Conservation (phyloP, 2,797 vertebrate species). For the Mus minutoides region DNA sequence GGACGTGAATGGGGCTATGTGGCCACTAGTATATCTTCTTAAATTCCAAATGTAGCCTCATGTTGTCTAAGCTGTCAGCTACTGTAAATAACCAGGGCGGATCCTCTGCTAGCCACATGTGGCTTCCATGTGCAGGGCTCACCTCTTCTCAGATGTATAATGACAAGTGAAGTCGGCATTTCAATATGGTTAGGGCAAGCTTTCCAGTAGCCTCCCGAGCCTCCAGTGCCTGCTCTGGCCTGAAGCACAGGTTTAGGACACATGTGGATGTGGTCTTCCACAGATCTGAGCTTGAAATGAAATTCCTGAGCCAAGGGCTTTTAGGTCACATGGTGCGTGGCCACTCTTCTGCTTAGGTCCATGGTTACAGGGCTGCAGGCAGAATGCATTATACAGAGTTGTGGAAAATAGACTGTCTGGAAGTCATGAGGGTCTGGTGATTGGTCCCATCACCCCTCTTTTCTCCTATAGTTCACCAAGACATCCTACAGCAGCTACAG, state of each 20-base stretch:
- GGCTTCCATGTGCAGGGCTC: slow-evolving; percentile 62
- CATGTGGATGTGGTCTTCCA: accelerated
- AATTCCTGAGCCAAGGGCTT: accelerated
- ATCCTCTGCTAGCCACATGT: slow-evolving; percentile 57
- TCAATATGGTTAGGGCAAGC: neutral
- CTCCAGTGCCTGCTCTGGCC: neutral
- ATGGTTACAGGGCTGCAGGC: accelerated
- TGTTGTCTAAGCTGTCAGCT: neutral
- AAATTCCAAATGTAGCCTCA: slow-evolving; percentile 30
- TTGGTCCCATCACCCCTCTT: neutral
- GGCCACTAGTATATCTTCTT: slow-evolving; percentile 13
- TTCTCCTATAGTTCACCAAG: neutral
- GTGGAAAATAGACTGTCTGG: accelerated
- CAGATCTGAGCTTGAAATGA: neutral
- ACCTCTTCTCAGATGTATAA: neutral
- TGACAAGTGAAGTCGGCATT: neutral
- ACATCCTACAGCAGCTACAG: neutral
- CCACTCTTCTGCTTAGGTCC: neutral
- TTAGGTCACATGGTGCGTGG: neutral
- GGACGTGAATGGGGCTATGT: neutral
- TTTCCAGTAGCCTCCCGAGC: neutral
- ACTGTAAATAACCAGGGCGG: neutral
- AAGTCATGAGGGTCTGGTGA: accelerated
- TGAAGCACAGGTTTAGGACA: accelerated
- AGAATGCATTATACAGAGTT: accelerated